These are phyloP conservation scores for Pseudonaja textilis DNA, from an alignment of 2,113 vertebrate genomes.

Conservation along the genomic window DNA sequence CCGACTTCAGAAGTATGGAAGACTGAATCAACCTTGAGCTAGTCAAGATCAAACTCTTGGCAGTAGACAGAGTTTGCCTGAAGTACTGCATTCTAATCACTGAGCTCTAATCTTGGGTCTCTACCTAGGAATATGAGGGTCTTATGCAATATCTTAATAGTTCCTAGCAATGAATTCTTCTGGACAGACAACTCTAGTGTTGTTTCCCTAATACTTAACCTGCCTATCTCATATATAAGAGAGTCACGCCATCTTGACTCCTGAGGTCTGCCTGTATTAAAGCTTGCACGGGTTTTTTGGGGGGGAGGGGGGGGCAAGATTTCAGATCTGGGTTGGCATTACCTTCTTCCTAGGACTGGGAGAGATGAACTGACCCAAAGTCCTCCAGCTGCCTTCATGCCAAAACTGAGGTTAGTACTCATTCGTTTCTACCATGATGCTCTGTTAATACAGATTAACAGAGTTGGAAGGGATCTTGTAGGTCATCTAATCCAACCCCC, in stretches of 20 bases:
- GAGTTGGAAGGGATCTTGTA: too few species aligned
- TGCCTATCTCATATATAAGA: not conserved
- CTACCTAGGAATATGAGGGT: not conserved
- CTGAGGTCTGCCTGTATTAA: not conserved
- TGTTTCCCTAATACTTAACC: not conserved
- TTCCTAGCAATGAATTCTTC: not conserved
- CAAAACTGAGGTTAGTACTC: not conserved
- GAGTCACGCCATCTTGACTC: not conserved
- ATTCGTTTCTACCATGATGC: not conserved
- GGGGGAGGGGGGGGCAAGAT: not conserved
- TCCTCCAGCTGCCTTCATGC: not conserved
- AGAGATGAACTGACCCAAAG: not conserved
- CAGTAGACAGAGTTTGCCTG: not conserved
- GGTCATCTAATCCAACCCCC: too few species aligned
- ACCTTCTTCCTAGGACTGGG: not conserved
- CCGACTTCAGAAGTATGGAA: fast-evolving
- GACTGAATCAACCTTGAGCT: not conserved
- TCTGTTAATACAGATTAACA: too few species aligned
- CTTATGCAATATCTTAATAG: not conserved
- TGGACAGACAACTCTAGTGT: not conserved
- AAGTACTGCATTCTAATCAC: not conserved
- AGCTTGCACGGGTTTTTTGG: too few species aligned
- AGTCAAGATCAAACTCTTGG: not conserved
- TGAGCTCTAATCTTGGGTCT: not conserved
- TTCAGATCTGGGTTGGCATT: not conserved